These are phyloP conservation scores for Tenualosa thibaudeaui DNA, from an alignment of 2,797 vertebrate species.

Conservation along the genomic window DNA sequence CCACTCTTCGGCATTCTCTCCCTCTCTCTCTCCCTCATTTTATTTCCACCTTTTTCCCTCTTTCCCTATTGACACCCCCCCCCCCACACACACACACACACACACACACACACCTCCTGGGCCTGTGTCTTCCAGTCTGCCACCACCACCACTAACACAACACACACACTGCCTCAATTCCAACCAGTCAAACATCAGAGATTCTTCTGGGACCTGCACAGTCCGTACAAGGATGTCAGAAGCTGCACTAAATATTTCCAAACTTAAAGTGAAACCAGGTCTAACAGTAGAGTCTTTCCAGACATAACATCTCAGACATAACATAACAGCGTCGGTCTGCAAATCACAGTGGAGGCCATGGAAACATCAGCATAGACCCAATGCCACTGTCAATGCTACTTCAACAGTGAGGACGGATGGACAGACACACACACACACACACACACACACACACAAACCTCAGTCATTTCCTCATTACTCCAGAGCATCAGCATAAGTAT, in stretches of 20 bases:
- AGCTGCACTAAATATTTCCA: background rate
- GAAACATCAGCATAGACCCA: background rate
- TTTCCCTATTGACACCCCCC: background rate
- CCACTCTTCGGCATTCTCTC: slow-evolving; percentile 45
- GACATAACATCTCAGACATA: background rate
- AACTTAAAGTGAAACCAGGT: background rate
- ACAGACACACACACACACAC: background rate
- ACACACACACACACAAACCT: background rate
- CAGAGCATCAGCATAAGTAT: background rate
- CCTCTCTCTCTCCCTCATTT: slow-evolving; percentile 3
- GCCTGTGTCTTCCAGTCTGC: background rate
- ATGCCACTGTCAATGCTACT: background rate
- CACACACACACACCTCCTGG: background rate
- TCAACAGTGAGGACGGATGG: background rate
- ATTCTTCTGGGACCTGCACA: background rate
- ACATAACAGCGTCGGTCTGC: background rate
- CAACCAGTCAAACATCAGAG: background rate
- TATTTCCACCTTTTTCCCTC: background rate
- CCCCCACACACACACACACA: background rate
- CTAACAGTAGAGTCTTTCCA: background rate
- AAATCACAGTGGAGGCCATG: background rate
- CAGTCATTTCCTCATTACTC: background rate
- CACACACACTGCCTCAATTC: background rate
- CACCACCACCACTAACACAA: background rate
- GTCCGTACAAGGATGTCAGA: background rate